These are phyloP conservation scores for Andricus quercusramuli DNA, from an alignment of 2,888 invertebrate genomes.

Conservation along the genomic window DNA sequence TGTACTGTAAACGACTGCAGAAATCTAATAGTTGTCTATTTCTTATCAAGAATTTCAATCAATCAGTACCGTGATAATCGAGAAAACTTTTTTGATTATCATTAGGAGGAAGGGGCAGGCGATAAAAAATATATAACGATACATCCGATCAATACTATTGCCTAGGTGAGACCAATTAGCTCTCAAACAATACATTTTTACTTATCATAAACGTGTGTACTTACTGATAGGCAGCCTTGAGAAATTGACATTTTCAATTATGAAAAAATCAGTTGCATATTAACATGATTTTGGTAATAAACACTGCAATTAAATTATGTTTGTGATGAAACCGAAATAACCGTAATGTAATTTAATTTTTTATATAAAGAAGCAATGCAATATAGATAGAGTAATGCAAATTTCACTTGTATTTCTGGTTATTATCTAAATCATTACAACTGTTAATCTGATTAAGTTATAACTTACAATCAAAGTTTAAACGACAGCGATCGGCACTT, in stretches of 20 bases:
- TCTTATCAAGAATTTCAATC: slow-evolving; percentile 49
- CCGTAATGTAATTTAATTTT: too few species aligned
- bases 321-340: too few species aligned
- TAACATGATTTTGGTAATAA: too few species aligned
- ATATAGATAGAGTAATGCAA: too few species aligned
- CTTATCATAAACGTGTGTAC: slow-evolving; percentile 25
- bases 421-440: too few species aligned
- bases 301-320: too few species aligned
- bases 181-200: slow-evolving; percentile 47
- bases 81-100: slow-evolving; percentile 56
- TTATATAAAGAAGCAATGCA: too few species aligned
- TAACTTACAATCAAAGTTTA: too few species aligned
- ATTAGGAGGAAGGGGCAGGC: background rate
- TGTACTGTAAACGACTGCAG: slow-evolving; percentile 46
- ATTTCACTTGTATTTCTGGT: too few species aligned
- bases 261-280: too few species aligned
- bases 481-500: too few species aligned
- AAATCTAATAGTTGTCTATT: slow-evolving; percentile 42
- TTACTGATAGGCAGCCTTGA: background rate
- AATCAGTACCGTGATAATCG: background rate
- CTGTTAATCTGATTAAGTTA: too few species aligned
- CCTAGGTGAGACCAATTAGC: slow-evolving; percentile 51
- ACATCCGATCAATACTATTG: slow-evolving; percentile 55
- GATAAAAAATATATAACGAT: background rate
- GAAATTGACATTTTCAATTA: background rate